Evolutionary conservation across 1,140 invertebrate species (phyloP), one percentile per base, ranked within the genome.

Genomic region (Stegodyphus mimosarum): DNA sequence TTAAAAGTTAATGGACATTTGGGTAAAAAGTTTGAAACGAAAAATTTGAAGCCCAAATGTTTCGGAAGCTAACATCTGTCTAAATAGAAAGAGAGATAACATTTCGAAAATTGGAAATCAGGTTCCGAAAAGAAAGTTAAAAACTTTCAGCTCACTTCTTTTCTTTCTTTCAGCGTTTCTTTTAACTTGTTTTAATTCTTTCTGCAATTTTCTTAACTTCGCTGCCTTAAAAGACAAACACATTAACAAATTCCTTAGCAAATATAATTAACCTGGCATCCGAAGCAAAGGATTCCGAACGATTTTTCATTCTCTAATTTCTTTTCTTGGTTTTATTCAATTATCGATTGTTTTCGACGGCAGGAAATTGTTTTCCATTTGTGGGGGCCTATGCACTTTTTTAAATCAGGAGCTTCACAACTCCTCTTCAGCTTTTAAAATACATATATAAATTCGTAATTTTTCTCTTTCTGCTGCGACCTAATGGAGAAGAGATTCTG

Each of bases 171-270:
- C 11, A 51, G 48, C 48, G n/a, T 64, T 64, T 17, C 52, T 74
- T 55, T 74, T 76, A 7, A 15, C 53, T 67, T 64, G 11, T 77
- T 66, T 67, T 33, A 67, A 52, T 67, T 67, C 49, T 53, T 64
- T 15, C 15, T 60, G 55, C 9, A 67, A 17, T 77, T 77, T 70
- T 69, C 76, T 67, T 69, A 78, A 52, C 76, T 70, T 80, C 50
- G 17, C 69, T 80, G 51, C 52, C 76, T 78, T 69, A 53, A 80
- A 80, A 71, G 67, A 71, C 67, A 80, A 80, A 80, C 67, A 80
- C 66, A 80, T 80, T 80, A 80, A 70, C 69, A 80, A 80, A 80
- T 80, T 80, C 77, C 67, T 80, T n/a, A n/a, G 67, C 77, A 80
- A 80, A 80, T 80, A 71, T 80, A 80, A 80, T 80, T 80, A 80